These are phyloP conservation scores for Acanthopleura granulata DNA, from an alignment of 2,888 invertebrate genomes.

Conservation along the genomic window DNA sequence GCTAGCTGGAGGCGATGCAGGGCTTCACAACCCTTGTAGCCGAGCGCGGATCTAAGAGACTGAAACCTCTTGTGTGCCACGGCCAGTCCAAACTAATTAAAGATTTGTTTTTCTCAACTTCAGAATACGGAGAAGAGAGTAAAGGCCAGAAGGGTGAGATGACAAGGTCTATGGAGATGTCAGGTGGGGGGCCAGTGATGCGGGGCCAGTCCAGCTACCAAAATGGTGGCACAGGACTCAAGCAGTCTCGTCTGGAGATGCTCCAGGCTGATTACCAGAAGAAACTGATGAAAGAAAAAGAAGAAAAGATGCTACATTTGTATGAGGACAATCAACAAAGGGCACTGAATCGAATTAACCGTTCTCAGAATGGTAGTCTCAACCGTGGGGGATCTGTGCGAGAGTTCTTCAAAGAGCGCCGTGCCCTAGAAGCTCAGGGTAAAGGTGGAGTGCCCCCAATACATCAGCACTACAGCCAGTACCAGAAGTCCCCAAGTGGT, in stretches of 20 bases:
- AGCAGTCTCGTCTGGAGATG: slow-evolving; percentile 2
- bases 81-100: neutral
- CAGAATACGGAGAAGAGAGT: neutral
- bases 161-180: slow-evolving; percentile 9
- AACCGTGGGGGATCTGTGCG: slow-evolving; percentile 31
- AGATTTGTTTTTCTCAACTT: neutral
- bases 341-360: slow-evolving; percentile 36
- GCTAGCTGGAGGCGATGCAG: no score
- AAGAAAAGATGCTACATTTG: slow-evolving; percentile 52
- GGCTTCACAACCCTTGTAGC: no score
- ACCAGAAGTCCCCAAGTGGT: slow-evolving; percentile 15
- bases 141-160: neutral
- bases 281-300: slow-evolving; percentile 54
- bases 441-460: slow-evolving; percentile 40
- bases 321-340: slow-evolving; percentile 51
- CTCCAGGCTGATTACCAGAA: slow-evolving; percentile 55
- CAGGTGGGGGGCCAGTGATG: neutral
- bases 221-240: neutral
- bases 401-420: slow-evolving; percentile 50
- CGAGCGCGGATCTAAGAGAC: no score
- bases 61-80: no score
- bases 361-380: neutral
- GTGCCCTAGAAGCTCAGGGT: slow-evolving; percentile 34
- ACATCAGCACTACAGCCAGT: slow-evolving; percentile 44
- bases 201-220: neutral